A percentile compares a stretch with the other conserved stretches of the same genome.
Evolutionary conservation across 2,113 vertebrate species (phyloP).

Genomic region (Prolemur simus): DNA sequence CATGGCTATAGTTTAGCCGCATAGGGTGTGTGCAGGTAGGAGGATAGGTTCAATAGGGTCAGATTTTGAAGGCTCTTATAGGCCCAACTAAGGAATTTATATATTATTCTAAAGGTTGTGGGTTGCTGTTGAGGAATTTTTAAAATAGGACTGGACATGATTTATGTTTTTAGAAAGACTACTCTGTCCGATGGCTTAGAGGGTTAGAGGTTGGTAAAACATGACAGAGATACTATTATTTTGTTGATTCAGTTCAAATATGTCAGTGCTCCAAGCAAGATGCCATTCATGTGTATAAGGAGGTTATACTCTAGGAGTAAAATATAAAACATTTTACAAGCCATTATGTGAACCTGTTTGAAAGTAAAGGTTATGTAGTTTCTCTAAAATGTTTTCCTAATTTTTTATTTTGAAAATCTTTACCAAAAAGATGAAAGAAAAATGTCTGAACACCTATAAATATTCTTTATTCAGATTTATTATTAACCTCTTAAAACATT

Average conservation of each 20-base stretch:
- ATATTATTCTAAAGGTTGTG: neutral
- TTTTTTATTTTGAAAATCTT: constrained; percentile 33
- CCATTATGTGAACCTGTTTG: neutral
- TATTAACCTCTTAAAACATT: neutral
- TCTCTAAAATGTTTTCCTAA: neutral
- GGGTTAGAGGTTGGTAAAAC: neutral
- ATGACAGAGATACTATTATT: neutral
- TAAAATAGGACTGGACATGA: neutral
- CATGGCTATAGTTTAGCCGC: neutral
- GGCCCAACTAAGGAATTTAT: neutral
- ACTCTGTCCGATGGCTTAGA: neutral
- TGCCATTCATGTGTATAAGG: neutral
- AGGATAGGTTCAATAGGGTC: neutral
- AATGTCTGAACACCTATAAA: neutral
- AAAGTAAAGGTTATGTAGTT: neutral
- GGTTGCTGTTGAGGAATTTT: neutral
- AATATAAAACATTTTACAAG: neutral
- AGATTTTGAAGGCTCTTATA: neutral
- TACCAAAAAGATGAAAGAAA: constrained; percentile 34
- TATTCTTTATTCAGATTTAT: neutral
- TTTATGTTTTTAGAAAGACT: constrained; percentile 9
- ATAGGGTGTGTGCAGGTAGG: neutral
- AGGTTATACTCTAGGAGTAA: neutral
- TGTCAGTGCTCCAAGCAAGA: neutral
- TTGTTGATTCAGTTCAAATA: neutral